Percentiles rank a stretch among this genome's conserved stretches.
Conservation (phyloP, 2,888 invertebrate genomes). For the Acanthosepion lycidas region DNA sequence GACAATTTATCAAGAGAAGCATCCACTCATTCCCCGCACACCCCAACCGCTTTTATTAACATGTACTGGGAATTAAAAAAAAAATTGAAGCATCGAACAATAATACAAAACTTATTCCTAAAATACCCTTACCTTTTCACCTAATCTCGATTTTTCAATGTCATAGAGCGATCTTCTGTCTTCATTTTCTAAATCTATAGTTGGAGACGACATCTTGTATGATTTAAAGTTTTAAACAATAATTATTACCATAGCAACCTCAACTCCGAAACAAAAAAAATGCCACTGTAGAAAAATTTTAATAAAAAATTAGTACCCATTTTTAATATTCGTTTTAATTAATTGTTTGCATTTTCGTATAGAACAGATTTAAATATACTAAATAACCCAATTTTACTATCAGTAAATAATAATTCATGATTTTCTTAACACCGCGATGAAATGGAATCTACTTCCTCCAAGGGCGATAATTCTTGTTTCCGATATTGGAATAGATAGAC, state of each 20-base stretch:
- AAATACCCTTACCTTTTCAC: constrained; percentile 11
- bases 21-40: background rate
- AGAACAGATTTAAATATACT: background rate
- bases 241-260: background rate
- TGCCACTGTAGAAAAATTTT: background rate
- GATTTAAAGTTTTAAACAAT: background rate
- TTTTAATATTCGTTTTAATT: background rate
- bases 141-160: constrained; percentile 18
- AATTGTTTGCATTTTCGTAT: background rate
- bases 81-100: background rate
- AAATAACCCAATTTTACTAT: background rate
- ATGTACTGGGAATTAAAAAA: background rate
- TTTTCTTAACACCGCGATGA: background rate
- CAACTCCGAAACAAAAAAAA: background rate
- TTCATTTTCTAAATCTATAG: constrained; percentile 8
- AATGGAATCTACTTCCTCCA: background rate
- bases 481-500: background rate
- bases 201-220: background rate
- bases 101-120: background rate
- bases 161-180: constrained; percentile 12
- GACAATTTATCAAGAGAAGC: background rate
- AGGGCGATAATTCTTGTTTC: background rate
- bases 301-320: background rate
- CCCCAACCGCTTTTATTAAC: no score
- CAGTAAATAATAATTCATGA: no score